Evolutionary conservation across 2,888 invertebrate species (phyloP).

Genomic region (Carterocephalus palaemon): DNA sequence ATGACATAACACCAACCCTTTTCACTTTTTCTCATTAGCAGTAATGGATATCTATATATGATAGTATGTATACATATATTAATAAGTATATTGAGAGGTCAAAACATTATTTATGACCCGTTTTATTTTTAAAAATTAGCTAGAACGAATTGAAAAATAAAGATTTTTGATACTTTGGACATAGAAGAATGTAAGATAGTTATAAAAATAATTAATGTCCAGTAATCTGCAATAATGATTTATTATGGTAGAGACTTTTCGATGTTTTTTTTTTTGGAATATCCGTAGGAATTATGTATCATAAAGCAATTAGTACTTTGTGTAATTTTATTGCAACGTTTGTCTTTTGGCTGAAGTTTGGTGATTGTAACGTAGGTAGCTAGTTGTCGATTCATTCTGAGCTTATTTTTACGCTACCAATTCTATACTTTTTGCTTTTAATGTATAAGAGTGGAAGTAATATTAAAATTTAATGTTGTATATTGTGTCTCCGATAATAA

Average conservation of each 20-base stretch:
- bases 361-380: constrained; percentile 7
- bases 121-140: constrained; percentile 38
- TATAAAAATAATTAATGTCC: constrained; percentile 44
- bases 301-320: constrained; percentile 18
- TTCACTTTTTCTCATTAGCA: constrained; percentile 45
- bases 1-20: constrained; percentile 40
- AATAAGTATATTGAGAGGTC: constrained; percentile 39
- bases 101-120: constrained; percentile 41
- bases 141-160: constrained; percentile 37
- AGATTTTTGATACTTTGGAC: constrained; percentile 64
- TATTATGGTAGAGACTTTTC: constrained; percentile 29
- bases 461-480: constrained; percentile 34
- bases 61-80: constrained; percentile 34
- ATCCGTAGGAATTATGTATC: constrained; percentile 12
- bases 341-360: constrained; percentile 15
- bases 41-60: constrained; percentile 41
- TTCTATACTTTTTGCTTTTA: constrained; percentile 16
- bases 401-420: constrained; percentile 21
- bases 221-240: constrained; percentile 38
- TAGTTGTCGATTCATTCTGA: constrained; percentile 18
- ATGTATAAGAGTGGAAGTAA: constrained; percentile 23
- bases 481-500: constrained; percentile 48
- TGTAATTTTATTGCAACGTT: constrained; percentile 20
- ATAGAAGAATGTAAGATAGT: constrained; percentile 39
- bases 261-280: constrained; percentile 13